phyloP scores from a whole-genome alignment of 1,140 invertebrate species.

The Eciton burchellii region DNA sequence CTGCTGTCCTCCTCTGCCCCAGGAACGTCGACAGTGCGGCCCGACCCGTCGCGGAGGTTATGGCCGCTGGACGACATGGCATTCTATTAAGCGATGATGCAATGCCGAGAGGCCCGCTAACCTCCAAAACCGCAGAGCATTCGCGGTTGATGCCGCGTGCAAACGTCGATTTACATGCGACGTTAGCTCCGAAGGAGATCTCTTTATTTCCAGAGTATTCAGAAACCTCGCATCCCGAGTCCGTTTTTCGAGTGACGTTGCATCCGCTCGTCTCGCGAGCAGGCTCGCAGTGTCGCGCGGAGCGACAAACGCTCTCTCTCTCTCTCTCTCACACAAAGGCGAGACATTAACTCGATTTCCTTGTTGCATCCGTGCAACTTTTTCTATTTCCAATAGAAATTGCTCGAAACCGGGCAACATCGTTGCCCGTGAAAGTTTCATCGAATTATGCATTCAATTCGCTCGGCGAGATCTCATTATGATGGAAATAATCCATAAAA shows the following conservation, averaged over 20 bases:
- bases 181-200: background rate
- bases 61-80: conserved; percentile 78
- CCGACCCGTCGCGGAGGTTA: conserved; percentile 73
- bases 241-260: too few relatives aligned
- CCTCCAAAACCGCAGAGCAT: conserved; percentile 20
- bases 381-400: conserved; percentile 2
- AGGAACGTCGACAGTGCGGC: conserved; percentile 69
- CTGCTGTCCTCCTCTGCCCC: conserved; percentile 55
- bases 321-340: too few relatives aligned
- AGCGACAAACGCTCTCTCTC: too few relatives aligned
- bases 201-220: background rate
- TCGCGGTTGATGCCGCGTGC: background rate
- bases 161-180: background rate
- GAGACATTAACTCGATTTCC: background rate
- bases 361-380: background rate
- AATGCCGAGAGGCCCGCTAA: conserved; percentile 62
- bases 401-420: background rate
- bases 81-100: conserved; percentile 79
- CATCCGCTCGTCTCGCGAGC: too few relatives aligned
- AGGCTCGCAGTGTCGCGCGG: background rate
- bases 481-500: conserved; percentile 23
- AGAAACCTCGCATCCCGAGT: too few relatives aligned
- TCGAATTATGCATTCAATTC: background rate
- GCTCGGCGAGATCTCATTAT: conserved; percentile 3
- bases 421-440: conserved; percentile 5